Percentiles rank a stretch among this genome's conserved stretches.
Evolutionary conservation across 1,140 invertebrate species (phyloP).

Genomic region (Goniozus legneri): DNA sequence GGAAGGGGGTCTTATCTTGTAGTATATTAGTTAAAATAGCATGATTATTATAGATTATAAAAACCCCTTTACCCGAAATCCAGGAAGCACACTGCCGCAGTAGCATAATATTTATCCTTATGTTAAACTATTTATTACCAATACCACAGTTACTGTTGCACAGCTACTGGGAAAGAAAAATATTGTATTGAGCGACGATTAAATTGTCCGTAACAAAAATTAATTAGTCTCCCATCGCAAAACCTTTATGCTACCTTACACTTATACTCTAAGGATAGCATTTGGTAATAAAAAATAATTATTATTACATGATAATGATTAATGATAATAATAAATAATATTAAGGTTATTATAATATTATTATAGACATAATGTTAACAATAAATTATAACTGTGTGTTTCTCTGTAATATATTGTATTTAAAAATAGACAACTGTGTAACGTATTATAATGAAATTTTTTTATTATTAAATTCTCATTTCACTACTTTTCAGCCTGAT

Average conservation of each 20-base stretch:
- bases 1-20: constrained; percentile 29
- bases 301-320: constrained; percentile 36
- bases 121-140: constrained; percentile 52
- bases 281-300: constrained; percentile 42
- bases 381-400: constrained; percentile 54
- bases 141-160: constrained; percentile 41
- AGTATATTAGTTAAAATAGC: constrained; percentile 31
- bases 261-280: constrained; percentile 40
- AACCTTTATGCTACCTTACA: constrained; percentile 42
- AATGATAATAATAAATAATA: constrained; percentile 39
- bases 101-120: constrained; percentile 53
- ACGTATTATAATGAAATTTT: constrained; percentile 31
- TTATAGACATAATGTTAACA: constrained; percentile 51
- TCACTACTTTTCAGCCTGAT: constrained; percentile 26
- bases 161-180: constrained; percentile 38
- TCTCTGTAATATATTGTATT: constrained; percentile 54
- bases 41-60: constrained; percentile 27
- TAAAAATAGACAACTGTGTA: constrained; percentile 48
- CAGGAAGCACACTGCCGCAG: constrained; percentile 48
- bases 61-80: constrained; percentile 39
- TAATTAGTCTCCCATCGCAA: constrained; percentile 47
- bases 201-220: constrained; percentile 30
- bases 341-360: constrained; percentile 46
- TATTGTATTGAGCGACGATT: constrained; percentile 29
- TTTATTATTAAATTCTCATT: constrained; percentile 33